Conservation (phyloP, 2,797 vertebrate genomes). For the Pristis pectinata region DNA sequence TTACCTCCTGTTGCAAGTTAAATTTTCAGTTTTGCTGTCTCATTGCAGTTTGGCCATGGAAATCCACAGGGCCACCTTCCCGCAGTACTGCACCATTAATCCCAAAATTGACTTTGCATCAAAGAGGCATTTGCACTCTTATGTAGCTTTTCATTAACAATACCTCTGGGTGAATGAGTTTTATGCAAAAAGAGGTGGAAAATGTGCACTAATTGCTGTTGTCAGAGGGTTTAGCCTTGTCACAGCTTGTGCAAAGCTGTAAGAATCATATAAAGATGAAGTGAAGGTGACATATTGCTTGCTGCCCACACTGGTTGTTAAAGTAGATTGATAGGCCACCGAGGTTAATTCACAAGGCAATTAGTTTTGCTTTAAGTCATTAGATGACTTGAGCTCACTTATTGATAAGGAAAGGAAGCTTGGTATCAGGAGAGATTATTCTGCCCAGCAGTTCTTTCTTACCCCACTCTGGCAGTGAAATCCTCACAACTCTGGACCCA, state of each 20-base stretch:
- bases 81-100: not conserved
- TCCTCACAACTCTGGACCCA: not conserved
- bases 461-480: not conserved
- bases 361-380: not conserved
- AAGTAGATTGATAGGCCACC: not conserved
- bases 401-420: not conserved
- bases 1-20: not conserved
- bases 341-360: not conserved
- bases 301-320: not conserved
- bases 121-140: not conserved
- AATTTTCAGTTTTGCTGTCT: not conserved
- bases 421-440: not conserved
- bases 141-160: constrained; percentile 4
- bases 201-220: constrained; percentile 7
- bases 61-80: not conserved
- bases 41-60: not conserved
- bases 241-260: not conserved
- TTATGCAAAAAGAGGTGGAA: not conserved
- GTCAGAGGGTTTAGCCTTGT: constrained; percentile 10
- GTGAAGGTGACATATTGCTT: not conserved
- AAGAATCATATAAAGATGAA: not conserved
- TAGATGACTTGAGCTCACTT: not conserved
- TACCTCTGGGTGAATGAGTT: not conserved
- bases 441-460: not conserved
- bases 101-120: not conserved